Evolutionary conservation across 2,888 invertebrate genomes (phyloP), one percentile per base, ranked within the genome.

Genomic region (Coleophora flavipennella): DNA sequence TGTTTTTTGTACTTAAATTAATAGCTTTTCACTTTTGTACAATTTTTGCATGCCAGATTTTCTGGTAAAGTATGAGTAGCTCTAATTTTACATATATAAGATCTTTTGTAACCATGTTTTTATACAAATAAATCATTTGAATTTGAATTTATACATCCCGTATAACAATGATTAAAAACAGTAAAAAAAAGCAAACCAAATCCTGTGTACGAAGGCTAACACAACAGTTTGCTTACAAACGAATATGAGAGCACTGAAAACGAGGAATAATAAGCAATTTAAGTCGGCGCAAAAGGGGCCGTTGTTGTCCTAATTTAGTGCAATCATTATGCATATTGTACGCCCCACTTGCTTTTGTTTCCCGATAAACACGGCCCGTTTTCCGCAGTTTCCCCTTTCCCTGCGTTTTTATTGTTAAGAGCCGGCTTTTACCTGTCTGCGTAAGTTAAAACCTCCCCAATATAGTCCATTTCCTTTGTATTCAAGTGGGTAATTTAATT

Each of bases 251-350:
- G 62, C 20, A 62, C 58, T 55, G 55, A 60, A 64, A 75, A 66
- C 50, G 51, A 59, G 55, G 54, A 52, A 67, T 69, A 72, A 68
- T 75, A 76, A 74, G 72, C 72, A 76, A 75, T 75, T 72, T 64
- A 59, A 72, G 68, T 67, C 53, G 46, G 56, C 64, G 55, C 62
- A 70, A 74, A 73, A 65, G 61, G 67, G 62, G 56, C 64, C 58
- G 58, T 66, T 67, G 63, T 65, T 57, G 57, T 59, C 59, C 73
- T 76, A 79, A 80, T 78, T 77, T 75, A 78, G 69, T 73, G 74
- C 76, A 73, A 75, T 73, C 74, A 73, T 76, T 78, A 78, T 79
- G 77, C 78, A 79, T 78, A 80, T 75, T 77, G 73, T 64, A 75
- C 63, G 70, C 64, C 61, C 59, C 66, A 66, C 65, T 70, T 69